Evolutionary conservation across 2,888 invertebrate species (phyloP), one percentile per base, ranked within the genome.

Genomic region (Cephus spinipes): DNA sequence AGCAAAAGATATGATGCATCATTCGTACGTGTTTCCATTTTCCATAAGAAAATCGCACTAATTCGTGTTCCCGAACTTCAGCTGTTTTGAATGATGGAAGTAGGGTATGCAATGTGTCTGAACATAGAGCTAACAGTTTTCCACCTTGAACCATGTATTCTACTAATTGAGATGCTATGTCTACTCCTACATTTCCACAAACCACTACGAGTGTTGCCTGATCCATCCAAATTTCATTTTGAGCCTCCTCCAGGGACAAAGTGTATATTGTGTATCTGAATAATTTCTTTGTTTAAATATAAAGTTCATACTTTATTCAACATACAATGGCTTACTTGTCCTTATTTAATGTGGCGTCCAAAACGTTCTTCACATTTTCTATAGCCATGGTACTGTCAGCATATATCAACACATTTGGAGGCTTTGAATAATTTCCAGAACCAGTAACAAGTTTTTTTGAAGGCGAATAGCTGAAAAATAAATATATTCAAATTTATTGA

Each of bases 1-100:
- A 97, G 88, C 97, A 97, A 90, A 97, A 97, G 82, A 97, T 96
- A 87, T 97, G 96, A 91, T 97, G 97, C 93, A 97, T 96, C 95
- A 97, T 95, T 89, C 95, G 95, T 0, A 97, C 96, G 9, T 95
- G 94, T 87, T 95, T 95, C 97, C 97, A 97, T 89, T 95, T 95
- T 81, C 95, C 96, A 85, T 96, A 97, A 3, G 96, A 95, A 89
- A 97, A 97, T 84, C 96, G 95, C 2, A 97, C 97, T 75, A 97
- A 92, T 90, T 97, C 97, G 88, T 96, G 95, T 91, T 96, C 96
- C 34, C 96, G 94, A 68, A 96, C 96, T 93, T 97, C 97, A 11
- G 97, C 96, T 77, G 96, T 97, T 86, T 96, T 95, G 90, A 96
- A 97, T 79, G 95, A 95, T 33, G 96, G 96, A 84, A 97, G 92